Evolutionary conservation across 2,888 invertebrate genomes (phyloP), one percentile per base, ranked within the genome.

Genomic region (Amblyjoppa proteus): DNA sequence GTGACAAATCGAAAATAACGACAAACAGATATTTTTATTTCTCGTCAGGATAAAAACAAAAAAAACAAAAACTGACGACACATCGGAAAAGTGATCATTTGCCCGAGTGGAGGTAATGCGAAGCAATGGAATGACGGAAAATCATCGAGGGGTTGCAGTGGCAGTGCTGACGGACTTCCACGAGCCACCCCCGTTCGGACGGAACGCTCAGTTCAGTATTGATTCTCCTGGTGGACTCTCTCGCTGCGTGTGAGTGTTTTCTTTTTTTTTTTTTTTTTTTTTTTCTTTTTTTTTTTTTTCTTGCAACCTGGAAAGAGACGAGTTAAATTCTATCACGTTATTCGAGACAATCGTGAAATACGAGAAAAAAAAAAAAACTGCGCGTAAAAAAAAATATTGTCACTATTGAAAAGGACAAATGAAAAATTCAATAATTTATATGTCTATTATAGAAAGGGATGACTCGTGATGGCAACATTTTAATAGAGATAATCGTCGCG

Each of bases 151-250:
- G 64, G 31, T n/a, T 13, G 61, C 3, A 1, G 11, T 20, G 58
- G 58, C 58, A 58, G 58, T 11, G 58, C 58, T 28, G 58, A 58
- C 58, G 58, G 58, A 58, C 11, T 71, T 74, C 25, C 49, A 51
- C 71, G 58, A 77, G 25, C 78, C 82, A 78, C 78, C 83, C 81
- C 77, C 76, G 69, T 70, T 76, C 75, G 61, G 68, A 71, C 79
- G 66, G 66, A 79, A 82, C 85, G 83, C 31, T 78, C 74, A 28
- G 58, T 58, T 28, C 75, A 83, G 86, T 88, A 88, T 88, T 87
- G 87, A 88, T 87, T 88, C 81, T 82, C 83, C 82, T 85, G 77
- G 77, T 81, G 77, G 77, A 78, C 73, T 71, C 71, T 56, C 64
- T 34, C 70, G n/a, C 61, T 61, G 77, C 73, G 58, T 64, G 58